phyloP scores from a whole-genome alignment of 2,113 vertebrate species.

The Brachirus orientalis region DNA sequence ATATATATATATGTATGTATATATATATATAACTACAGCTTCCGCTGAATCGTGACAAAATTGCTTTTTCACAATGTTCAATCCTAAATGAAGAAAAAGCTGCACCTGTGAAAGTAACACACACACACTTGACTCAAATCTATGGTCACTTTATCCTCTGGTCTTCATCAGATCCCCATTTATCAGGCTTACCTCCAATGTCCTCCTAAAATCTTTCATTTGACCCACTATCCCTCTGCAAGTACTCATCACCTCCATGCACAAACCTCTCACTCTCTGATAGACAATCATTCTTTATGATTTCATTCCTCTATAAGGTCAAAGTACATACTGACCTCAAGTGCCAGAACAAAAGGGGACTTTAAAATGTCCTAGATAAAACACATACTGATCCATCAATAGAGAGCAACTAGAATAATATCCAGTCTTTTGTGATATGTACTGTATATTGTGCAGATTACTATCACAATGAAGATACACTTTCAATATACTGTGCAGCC shows the following conservation, averaged over 20 bases:
- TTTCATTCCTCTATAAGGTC: neutral
- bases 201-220: slow-evolving; percentile 26
- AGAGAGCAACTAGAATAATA: neutral
- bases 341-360: neutral
- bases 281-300: slow-evolving; percentile 15
- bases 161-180: slow-evolving; percentile 2
- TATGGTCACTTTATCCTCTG: neutral
- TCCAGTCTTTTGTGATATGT: neutral
- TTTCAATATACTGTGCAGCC: too few species aligned
- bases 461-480: too few species aligned
- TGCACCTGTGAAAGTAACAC: neutral
- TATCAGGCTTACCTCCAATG: slow-evolving; percentile 4
- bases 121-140: slow-evolving; percentile 3
- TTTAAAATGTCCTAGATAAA: neutral
- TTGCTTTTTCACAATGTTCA: neutral
- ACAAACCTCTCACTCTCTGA: neutral
- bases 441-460: too few species aligned
- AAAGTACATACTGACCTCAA: neutral
- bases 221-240: slow-evolving; percentile 12
- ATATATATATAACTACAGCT: too few species aligned
- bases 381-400: neutral
- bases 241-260: slow-evolving; percentile 12
- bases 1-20: too few species aligned
- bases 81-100: neutral
- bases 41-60: neutral